Conservation (phyloP, 2,797 vertebrate species). For the Heliangelus exortis region DNA sequence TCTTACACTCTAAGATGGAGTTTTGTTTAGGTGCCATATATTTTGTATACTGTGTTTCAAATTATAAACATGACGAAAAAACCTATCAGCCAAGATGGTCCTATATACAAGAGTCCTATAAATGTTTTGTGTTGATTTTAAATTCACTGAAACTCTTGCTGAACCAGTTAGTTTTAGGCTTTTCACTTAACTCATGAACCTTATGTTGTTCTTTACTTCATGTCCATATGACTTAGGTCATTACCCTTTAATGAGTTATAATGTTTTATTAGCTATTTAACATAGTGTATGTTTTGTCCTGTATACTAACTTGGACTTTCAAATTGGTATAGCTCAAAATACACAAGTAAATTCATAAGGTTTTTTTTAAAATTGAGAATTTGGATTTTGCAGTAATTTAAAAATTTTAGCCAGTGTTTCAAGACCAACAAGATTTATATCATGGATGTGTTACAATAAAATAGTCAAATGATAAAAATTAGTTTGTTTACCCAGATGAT, state of each 20-base stretch:
- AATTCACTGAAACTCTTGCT: not conserved
- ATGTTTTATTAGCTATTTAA: not conserved
- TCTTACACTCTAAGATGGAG: not conserved
- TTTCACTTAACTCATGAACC: not conserved
- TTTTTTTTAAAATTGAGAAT: not conserved
- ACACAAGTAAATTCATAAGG: not conserved
- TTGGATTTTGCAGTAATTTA: not conserved
- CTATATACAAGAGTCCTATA: not conserved
- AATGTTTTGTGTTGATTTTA: constrained; percentile 2
- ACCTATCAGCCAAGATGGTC: not conserved
- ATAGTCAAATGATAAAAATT: not conserved
- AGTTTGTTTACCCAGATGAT: not conserved
- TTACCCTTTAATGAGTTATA: not conserved
- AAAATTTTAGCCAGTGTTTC: not conserved
- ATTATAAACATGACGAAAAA: not conserved
- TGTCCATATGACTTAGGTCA: not conserved
- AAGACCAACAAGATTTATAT: not conserved
- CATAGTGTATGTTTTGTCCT: not conserved
- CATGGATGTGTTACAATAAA: not conserved
- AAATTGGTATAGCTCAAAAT: not conserved
- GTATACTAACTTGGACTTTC: not conserved
- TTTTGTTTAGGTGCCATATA: not conserved
- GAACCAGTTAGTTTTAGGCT: not conserved
- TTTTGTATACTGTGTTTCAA: not conserved
- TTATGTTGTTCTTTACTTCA: not conserved